These are phyloP conservation scores for Rhadina sibilatrix DNA, from an alignment of 2,113 vertebrate genomes.

Conservation along the genomic window DNA sequence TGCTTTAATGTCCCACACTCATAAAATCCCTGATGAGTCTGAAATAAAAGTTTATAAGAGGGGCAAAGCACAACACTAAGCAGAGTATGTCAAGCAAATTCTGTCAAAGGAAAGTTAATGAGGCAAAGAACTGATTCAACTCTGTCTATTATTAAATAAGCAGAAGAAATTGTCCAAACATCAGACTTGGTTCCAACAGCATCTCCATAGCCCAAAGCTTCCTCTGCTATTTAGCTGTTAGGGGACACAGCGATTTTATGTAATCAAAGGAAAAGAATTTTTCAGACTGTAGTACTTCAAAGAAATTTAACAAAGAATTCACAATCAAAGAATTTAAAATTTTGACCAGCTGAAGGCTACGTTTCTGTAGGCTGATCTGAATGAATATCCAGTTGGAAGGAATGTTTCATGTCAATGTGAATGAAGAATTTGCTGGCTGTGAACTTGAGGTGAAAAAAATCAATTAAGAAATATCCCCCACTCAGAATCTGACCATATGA, in stretches of 20 bases:
- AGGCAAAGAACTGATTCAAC: not conserved
- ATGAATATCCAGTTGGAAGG: not conserved
- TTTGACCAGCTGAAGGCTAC: not conserved
- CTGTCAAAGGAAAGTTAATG: constrained; percentile 9
- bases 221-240: not conserved
- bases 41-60: not conserved
- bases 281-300: not conserved
- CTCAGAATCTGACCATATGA: not conserved
- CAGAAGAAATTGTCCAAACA: constrained; percentile 29
- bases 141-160: constrained; percentile 39
- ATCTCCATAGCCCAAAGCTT: not conserved
- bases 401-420: not conserved
- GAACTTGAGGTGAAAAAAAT: not conserved
- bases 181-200: not conserved
- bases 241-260: not conserved
- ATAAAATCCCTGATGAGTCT: not conserved
- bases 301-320: not conserved
- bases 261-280: not conserved
- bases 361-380: not conserved
- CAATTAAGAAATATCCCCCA: constrained; percentile 35
- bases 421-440: constrained; percentile 35
- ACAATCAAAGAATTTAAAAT: not conserved
- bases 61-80: not conserved
- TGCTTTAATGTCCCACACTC: not conserved
- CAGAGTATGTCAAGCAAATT: not conserved